A percentile compares a stretch with the other conserved stretches of the same genome.
phyloP scores from a whole-genome alignment of 2,113 vertebrate genomes.

The Mormyrus iriodes region DNA sequence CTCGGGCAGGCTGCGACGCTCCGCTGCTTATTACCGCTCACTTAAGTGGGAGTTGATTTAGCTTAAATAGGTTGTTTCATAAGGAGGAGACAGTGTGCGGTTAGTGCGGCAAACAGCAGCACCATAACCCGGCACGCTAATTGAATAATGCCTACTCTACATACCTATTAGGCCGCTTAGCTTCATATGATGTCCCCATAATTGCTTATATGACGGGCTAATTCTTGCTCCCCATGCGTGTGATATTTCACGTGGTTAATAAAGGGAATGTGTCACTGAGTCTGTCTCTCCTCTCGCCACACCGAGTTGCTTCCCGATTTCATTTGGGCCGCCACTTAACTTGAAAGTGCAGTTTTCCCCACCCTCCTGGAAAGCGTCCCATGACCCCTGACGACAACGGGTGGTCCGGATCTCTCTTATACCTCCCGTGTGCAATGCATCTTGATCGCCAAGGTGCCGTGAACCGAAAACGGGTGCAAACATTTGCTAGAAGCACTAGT shows the following conservation, averaged over 20 bases:
- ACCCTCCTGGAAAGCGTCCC: neutral
- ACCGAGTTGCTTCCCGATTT: slow-evolving; percentile 7
- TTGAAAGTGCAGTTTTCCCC: neutral
- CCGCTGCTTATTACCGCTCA: slow-evolving; percentile 77
- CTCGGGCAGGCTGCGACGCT: slow-evolving; percentile 70
- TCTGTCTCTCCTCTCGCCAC: slow-evolving; percentile 10
- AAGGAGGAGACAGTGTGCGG: slow-evolving; percentile 70
- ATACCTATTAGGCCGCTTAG: slow-evolving; percentile 64
- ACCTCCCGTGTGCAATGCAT: neutral
- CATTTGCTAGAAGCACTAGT: neutral
- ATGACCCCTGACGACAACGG: neutral
- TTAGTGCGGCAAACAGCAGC: slow-evolving; percentile 60
- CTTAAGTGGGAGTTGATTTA: slow-evolving; percentile 92
- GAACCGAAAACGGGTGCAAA: neutral
- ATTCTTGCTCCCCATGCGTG: slow-evolving; percentile 40
- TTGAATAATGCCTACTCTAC: slow-evolving; percentile 77
- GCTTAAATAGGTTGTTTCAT: slow-evolving; percentile 89
- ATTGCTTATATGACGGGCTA: slow-evolving; percentile 62
- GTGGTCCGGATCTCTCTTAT: neutral
- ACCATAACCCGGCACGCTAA: slow-evolving; percentile 71
- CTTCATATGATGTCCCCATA: slow-evolving; percentile 66
- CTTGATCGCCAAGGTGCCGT: neutral
- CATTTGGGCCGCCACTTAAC: slow-evolving; percentile 11
- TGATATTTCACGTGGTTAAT: slow-evolving; percentile 50
- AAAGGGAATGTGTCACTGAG: slow-evolving; percentile 33